Evolutionary conservation across 2,888 invertebrate species (phyloP).

Genomic region (Oligia latruncula): DNA sequence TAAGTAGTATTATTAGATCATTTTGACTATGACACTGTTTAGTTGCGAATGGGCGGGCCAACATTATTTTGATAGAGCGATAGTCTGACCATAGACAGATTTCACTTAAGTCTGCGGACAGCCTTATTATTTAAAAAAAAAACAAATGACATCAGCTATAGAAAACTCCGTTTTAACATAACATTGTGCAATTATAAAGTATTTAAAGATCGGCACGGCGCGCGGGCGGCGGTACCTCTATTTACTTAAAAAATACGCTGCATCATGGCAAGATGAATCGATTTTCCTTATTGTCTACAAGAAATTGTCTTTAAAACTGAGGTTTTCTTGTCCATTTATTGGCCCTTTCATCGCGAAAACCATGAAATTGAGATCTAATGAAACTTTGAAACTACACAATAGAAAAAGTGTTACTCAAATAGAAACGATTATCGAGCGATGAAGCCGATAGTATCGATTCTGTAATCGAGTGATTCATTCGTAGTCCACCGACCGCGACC

Average conservation of each 20-base stretch:
- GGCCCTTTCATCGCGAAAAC: slow-evolving; percentile 44
- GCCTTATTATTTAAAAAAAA: neutral
- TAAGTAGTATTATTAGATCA: neutral
- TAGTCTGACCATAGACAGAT: neutral
- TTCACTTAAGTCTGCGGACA: neutral
- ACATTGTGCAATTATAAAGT: slow-evolving; percentile 50
- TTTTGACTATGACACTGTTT: neutral
- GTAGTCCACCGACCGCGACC: neutral
- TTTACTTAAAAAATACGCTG: slow-evolving; percentile 43
- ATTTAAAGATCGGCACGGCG: slow-evolving; percentile 6
- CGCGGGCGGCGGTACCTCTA: neutral
- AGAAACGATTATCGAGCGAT: slow-evolving; percentile 23
- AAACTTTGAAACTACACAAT: slow-evolving; percentile 29
- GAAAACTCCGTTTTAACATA: slow-evolving; percentile 23
- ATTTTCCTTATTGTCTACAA: slow-evolving; percentile 52
- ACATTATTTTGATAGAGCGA: neutral
- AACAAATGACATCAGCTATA: slow-evolving; percentile 27
- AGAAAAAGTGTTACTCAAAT: slow-evolving; percentile 42
- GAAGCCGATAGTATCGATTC: slow-evolving; percentile 18
- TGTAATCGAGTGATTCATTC: slow-evolving; percentile 34
- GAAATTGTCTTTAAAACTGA: slow-evolving; percentile 16
- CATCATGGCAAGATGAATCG: slow-evolving; percentile 42
- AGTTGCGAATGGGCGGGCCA: neutral
- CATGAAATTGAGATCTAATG: slow-evolving; percentile 61
- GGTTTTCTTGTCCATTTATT: slow-evolving; percentile 43